Evolutionary conservation across 1,140 invertebrate species (phyloP).

Genomic region (Protaetia brevitarsis): DNA sequence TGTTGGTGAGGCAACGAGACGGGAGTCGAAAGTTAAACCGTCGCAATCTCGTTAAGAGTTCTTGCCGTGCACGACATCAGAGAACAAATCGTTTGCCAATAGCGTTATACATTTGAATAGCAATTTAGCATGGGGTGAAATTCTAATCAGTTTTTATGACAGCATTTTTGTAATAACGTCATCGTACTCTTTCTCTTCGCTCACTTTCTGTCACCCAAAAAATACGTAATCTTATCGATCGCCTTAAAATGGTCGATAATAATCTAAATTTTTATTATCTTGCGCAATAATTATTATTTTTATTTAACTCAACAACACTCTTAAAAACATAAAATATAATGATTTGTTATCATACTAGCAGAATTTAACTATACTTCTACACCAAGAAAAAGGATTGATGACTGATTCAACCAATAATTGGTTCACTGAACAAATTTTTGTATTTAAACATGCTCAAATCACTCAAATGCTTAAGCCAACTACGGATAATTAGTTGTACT

Average conservation of each 20-base stretch:
- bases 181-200: neutral
- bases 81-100: constrained; percentile 48
- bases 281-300: no score
- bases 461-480: no score
- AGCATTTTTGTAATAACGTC: constrained; percentile 31
- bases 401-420: no score
- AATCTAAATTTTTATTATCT: no score
- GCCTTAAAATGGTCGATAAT: neutral
- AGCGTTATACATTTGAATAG: constrained; percentile 48
- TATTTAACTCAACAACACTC: no score
- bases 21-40: constrained; percentile 35
- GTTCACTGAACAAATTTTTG: no score
- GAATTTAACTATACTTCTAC: no score
- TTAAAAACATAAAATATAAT: no score
- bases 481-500: no score
- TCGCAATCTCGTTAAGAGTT: constrained; percentile 43
- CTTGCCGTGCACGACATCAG: constrained; percentile 38
- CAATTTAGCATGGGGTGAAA: constrained; percentile 47
- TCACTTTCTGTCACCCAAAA: constrained; percentile 7
- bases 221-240: neutral
- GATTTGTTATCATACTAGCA: no score
- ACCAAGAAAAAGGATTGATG: no score
- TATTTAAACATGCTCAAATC: no score
- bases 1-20: constrained; percentile 17
- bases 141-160: constrained; percentile 48